A percentile compares a stretch with the other conserved stretches of the same genome.
phyloP scores from a whole-genome alignment of 1,140 invertebrate species.

The Tetragonula clypearis region DNA sequence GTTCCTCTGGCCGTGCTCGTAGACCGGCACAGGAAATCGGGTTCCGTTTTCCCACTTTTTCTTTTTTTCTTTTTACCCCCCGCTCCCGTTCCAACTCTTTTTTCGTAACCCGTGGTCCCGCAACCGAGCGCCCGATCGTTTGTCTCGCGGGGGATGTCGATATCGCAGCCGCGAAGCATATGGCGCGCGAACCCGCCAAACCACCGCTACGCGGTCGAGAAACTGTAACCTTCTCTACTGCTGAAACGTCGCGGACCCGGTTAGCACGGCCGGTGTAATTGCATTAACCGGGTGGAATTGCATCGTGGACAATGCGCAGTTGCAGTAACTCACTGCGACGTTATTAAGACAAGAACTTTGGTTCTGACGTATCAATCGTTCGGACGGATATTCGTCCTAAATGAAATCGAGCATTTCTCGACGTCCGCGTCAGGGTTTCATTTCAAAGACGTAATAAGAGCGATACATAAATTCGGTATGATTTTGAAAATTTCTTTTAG shows the following conservation, averaged over 20 bases:
- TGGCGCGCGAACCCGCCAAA: slow-evolving; percentile 34
- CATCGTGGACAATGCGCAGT: too few relatives aligned
- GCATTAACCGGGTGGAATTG: background rate
- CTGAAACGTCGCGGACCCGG: background rate
- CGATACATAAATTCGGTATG: too few relatives aligned
- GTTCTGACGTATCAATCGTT: background rate
- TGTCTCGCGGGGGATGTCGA: slow-evolving; percentile 38
- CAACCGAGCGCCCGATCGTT: slow-evolving; percentile 13
- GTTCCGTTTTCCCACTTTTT: too few relatives aligned
- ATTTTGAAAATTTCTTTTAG: background rate
- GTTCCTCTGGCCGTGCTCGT: background rate
- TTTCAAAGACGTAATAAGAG: background rate
- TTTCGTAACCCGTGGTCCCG: background rate
- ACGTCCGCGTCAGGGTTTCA: rapidly evolving
- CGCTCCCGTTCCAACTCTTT: background rate
- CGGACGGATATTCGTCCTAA: background rate
- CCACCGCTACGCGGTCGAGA: slow-evolving; percentile 3
- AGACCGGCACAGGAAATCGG: background rate
- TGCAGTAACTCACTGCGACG: background rate
- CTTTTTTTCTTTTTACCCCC: too few relatives aligned
- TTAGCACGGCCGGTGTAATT: slow-evolving; percentile 1
- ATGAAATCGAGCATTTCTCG: background rate
- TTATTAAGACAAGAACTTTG: background rate
- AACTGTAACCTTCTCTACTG: background rate
- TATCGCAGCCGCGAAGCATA: slow-evolving; percentile 46